Evolutionary conservation across 2,113 vertebrate genomes (phyloP).

Genomic region (Megatriorchis doriae): DNA sequence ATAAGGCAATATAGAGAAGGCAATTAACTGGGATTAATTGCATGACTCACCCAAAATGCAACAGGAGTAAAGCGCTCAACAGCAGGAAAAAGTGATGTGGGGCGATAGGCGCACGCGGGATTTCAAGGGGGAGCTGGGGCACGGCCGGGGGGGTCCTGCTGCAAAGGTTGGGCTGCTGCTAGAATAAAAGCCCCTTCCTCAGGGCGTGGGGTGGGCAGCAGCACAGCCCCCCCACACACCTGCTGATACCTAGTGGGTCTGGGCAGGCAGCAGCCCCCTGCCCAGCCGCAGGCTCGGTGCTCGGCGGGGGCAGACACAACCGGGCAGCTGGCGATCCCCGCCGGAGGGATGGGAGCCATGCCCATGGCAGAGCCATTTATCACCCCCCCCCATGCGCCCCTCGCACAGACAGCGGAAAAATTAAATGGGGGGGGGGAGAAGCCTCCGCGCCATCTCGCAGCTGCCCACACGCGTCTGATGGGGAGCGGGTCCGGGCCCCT

Average conservation of each 20-base stretch:
- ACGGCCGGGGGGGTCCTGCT: accelerated
- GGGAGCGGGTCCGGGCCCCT: not conserved
- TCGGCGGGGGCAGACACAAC: not conserved
- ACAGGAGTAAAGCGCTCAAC: not conserved
- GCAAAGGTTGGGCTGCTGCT: not conserved
- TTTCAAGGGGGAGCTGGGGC: not conserved
- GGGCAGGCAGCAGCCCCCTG: no score
- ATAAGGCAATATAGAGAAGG: constrained; percentile 18
- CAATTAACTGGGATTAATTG: constrained; percentile 55
- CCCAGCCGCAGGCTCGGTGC: no score
- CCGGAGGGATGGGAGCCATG: not conserved
- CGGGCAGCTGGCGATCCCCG: not conserved
- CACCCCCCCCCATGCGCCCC: not conserved
- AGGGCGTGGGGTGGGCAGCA: not conserved
- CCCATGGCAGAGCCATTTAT: not conserved
- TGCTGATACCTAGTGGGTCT: no score
- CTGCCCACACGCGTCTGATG: not conserved
- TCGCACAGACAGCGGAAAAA: not conserved
- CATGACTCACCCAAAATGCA: constrained; percentile 40
- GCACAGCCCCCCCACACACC: not conserved
- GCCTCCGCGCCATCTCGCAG: not conserved
- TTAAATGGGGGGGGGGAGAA: not conserved
- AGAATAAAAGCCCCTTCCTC: not conserved
- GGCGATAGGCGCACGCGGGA: not conserved
- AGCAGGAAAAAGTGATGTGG: not conserved